These are phyloP conservation scores for Kryptolebias marmoratus DNA, from an alignment of 2,113 vertebrate species.

Conservation along the genomic window DNA sequence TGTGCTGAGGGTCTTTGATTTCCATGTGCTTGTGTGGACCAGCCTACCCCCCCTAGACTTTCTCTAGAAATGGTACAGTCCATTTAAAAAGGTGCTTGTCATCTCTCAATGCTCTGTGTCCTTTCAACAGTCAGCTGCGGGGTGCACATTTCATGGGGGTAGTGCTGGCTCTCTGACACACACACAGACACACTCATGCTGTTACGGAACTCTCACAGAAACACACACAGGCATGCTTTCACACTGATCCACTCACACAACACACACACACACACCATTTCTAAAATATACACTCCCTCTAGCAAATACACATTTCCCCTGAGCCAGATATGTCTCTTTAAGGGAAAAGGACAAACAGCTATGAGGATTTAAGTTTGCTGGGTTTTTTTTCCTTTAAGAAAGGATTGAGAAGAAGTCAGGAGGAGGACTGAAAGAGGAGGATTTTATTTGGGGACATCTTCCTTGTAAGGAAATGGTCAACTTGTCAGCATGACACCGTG, in stretches of 20 bases:
- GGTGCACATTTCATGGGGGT: conserved; percentile 74
- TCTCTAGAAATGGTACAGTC: conserved; percentile 84
- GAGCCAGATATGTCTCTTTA: conserved; percentile 56
- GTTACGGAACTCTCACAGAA: conserved; percentile 57
- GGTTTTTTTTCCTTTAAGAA: conserved; percentile 5
- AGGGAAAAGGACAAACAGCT: conserved; percentile 70
- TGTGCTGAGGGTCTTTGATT: conserved; percentile 39
- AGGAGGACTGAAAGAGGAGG: conserved; percentile 33
- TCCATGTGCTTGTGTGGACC: conserved; percentile 43
- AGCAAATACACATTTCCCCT: conserved; percentile 50
- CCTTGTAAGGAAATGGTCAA: conserved; percentile 63
- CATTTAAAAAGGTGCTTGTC: conserved; percentile 84
- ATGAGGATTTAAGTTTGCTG: conserved; percentile 69
- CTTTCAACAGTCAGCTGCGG: conserved; percentile 79
- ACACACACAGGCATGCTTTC: conserved; percentile 29
- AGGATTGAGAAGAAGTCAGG: conserved; percentile 31
- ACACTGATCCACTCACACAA: conserved; percentile 45
- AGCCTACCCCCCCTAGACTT: conserved; percentile 27
- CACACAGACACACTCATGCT: conserved; percentile 47
- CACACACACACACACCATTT: conserved; percentile 46
- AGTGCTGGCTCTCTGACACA: conserved; percentile 52
- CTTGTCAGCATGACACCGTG: conserved; percentile 85
- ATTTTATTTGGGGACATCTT: conserved; percentile 53
- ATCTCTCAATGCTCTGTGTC: conserved; percentile 81
- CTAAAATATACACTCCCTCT: conserved; percentile 29